Evolutionary conservation across 2,797 vertebrate genomes (phyloP), one percentile per base, ranked within the genome.

Genomic region (Poecile montanus): DNA sequence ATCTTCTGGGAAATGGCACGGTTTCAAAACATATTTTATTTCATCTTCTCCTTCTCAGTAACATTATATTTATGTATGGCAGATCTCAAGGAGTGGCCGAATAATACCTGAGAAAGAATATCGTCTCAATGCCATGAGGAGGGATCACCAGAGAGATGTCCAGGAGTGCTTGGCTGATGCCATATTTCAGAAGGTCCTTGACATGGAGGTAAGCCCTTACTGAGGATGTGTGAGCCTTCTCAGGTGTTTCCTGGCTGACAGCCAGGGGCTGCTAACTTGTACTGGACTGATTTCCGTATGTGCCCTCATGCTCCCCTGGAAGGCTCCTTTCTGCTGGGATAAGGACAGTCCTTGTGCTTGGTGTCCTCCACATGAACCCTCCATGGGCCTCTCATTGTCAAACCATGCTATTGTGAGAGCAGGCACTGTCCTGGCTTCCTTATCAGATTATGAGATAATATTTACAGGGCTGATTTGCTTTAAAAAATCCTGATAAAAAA

Each of bases 101-200:
- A 99, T 99, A 74, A 98, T 99, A 82, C 97, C 99, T 4, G 99
- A 99, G 96, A 99, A 98, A 40, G 99, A 99, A 96, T 99, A 99
- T 90, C 97, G 95, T 18, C 97, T 98, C 70, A 98, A 98, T 88
- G 96, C 98, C 57, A 97, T 98, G 97, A 98, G 98, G 94, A 98
- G 86, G 85, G 97, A 98, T 47, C 99, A 99, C 70, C 98, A 99
- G 92, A 98, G 97, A 80, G 97, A 98, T 2, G 81, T 98, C 7
- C 97, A 98, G 73, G 98, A 99, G 89, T 98, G 98, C 93, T 97
- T 99, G 91, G 98, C 99, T 45, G 98, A 98, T 60, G 98, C 98
- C 76, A 98, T 99, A 88, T 99, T 98, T 94, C 98, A 98, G 60
- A 99, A 99, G 96, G 98, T 99, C 85, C 98, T 99, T 57, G 99